Evolutionary conservation across 1,140 invertebrate species (phyloP).

Genomic region (Scaptomyza montana): DNA sequence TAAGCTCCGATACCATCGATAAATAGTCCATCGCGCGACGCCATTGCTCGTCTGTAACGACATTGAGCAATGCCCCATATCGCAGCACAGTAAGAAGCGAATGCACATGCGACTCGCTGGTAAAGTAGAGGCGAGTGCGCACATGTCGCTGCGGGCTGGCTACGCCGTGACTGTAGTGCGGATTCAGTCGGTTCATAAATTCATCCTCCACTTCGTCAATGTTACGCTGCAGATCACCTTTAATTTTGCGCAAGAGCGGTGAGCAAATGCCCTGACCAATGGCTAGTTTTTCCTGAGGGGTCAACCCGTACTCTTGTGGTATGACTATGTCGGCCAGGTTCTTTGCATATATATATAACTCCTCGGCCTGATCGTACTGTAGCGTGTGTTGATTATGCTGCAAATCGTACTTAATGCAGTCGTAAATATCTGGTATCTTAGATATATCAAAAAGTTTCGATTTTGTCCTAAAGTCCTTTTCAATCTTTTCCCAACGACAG

Average conservation of each 20-base stretch:
- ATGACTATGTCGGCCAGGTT: constrained; percentile 99
- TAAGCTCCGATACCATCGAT: constrained; percentile 97
- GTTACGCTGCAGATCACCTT: constrained; percentile 96
- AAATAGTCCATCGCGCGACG: constrained; percentile 99
- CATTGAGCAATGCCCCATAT: constrained; percentile 96
- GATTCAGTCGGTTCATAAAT: constrained; percentile 97
- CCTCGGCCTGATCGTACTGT: constrained; percentile 96
- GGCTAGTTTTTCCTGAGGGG: constrained; percentile 96
- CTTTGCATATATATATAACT: constrained; percentile 97
- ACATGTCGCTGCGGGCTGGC: constrained; percentile 99
- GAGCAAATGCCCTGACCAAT: constrained; percentile 99
- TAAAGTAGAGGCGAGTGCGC: constrained; percentile 98
- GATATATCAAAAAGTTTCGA: constrained; percentile 97
- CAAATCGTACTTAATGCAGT: constrained; percentile 99
- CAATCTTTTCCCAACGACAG: constrained; percentile 98
- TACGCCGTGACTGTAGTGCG: constrained; percentile 98
- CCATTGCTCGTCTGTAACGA: constrained; percentile 98
- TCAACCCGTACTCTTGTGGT: constrained; percentile 99
- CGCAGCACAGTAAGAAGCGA: constrained; percentile 97
- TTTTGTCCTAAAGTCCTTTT: constrained; percentile 98
- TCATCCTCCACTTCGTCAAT: constrained; percentile 94
- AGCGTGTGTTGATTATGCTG: constrained; percentile 98
- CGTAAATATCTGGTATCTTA: constrained; percentile 99
- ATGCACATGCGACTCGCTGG: constrained; percentile 99
- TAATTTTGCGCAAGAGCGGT: constrained; percentile 97